A percentile compares a stretch with the other conserved stretches of the same genome.
Evolutionary conservation across 2,113 vertebrate genomes (phyloP).

Genomic region (Xenopus borealis): DNA sequence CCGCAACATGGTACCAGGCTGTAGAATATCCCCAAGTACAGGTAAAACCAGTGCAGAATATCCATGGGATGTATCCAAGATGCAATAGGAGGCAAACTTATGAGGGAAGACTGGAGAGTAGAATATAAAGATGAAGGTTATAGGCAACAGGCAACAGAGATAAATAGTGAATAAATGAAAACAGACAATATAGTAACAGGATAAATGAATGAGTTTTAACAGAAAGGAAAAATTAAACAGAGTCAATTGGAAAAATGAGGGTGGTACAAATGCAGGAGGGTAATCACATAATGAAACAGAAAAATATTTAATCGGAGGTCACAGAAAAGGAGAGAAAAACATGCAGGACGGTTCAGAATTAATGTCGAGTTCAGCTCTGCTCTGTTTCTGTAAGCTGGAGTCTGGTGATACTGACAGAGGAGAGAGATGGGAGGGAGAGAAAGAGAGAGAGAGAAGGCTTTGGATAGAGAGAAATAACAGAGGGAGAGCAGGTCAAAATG

Average conservation of each 20-base stretch:
- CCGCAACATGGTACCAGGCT: conserved; percentile 32
- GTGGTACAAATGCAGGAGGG: not conserved
- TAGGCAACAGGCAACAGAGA: too few species aligned
- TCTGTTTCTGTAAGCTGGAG: conserved; percentile 38
- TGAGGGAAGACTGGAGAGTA: too few species aligned
- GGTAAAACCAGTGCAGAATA: conserved; percentile 34
- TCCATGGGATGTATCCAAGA: conserved; percentile 15
- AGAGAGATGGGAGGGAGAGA: conserved; percentile 23
- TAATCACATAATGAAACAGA: not conserved
- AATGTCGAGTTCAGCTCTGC: conserved; percentile 34
- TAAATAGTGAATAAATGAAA: too few species aligned
- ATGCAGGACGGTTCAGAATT: conserved; percentile 13
- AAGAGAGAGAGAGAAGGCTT: conserved; percentile 10
- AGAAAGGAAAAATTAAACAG: too few species aligned
- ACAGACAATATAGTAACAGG: too few species aligned
- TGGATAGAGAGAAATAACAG: conserved; percentile 17
- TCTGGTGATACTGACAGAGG: conserved; percentile 34
- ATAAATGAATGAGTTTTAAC: too few species aligned
- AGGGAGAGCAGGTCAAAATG: conserved; percentile 23
- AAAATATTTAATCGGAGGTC: not conserved
- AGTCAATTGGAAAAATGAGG: not conserved
- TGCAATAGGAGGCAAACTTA: not conserved
- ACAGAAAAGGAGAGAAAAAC: not conserved
- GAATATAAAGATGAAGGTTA: too few species aligned
- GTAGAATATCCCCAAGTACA: conserved; percentile 25